Percentiles rank a stretch among this genome's conserved stretches.
phyloP scores from a whole-genome alignment of 2,113 vertebrate species.

The Microcebus tavaratra region DNA sequence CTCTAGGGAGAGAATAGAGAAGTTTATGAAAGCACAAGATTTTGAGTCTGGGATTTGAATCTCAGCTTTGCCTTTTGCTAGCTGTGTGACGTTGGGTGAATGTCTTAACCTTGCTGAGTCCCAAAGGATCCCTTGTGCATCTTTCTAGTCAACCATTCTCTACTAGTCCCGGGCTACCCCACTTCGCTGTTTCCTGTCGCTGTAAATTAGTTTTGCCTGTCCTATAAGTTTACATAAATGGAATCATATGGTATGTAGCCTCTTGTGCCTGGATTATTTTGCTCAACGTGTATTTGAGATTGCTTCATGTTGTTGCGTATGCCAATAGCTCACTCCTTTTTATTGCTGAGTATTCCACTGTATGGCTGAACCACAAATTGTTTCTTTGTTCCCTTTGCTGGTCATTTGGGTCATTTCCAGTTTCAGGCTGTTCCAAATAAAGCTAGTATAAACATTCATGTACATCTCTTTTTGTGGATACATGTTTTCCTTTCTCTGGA shows the following conservation, averaged over 20 bases:
- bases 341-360: neutral
- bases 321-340: neutral
- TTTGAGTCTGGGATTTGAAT: neutral
- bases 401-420: neutral
- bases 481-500: conserved; percentile 18
- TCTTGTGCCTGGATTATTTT: neutral
- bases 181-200: neutral
- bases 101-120: neutral
- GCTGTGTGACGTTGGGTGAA: neutral
- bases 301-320: neutral
- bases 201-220: neutral
- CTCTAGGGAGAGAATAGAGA: neutral
- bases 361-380: neutral
- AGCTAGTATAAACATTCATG: neutral
- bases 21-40: neutral
- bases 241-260: neutral
- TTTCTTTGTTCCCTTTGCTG: neutral
- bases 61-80: neutral
- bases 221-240: neutral
- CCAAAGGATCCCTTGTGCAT: neutral
- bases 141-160: neutral
- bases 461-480: neutral
- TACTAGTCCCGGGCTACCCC: neutral
- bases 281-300: neutral
- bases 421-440: neutral